Conservation (phyloP, 2,797 vertebrate genomes). For the Alectoris magna region DNA sequence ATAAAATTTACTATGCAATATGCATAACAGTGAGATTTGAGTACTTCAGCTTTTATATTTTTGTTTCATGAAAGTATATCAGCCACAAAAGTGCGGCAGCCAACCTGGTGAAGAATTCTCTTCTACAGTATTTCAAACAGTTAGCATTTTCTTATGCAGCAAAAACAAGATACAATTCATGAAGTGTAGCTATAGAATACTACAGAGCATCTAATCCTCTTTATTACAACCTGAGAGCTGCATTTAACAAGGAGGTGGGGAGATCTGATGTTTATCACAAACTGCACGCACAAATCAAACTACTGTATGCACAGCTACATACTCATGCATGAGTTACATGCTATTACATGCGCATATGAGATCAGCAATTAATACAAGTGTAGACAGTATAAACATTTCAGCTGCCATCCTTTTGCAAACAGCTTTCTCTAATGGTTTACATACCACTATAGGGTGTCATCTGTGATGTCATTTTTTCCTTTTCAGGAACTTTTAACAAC, state of each 20-base stretch:
- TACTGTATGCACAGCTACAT: not conserved
- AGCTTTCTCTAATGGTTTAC: not conserved
- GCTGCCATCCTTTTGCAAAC: not conserved
- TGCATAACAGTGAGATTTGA: not conserved
- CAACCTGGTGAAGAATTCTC: not conserved
- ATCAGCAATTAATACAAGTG: not conserved
- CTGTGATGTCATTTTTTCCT: not conserved
- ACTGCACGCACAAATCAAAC: not conserved
- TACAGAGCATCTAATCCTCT: not conserved
- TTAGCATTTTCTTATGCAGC: not conserved
- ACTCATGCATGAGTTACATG: not conserved
- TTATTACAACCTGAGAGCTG: not conserved
- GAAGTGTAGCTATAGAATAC: not conserved
- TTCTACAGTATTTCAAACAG: not conserved
- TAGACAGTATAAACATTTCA: not conserved
- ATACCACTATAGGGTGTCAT: not conserved
- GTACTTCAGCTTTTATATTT: not conserved
- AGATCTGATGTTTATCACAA: not conserved
- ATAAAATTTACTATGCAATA: not conserved
- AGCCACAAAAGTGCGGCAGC: not conserved
- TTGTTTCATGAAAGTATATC: not conserved
- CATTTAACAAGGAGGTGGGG: not conserved
- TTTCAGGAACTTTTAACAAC: conserved; percentile 7
- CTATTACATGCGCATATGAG: not conserved
- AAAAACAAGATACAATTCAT: not conserved